These are phyloP conservation scores for Lepidocolaptes lacrymiger DNA, from an alignment of 2,797 vertebrate genomes.

Conservation along the genomic window DNA sequence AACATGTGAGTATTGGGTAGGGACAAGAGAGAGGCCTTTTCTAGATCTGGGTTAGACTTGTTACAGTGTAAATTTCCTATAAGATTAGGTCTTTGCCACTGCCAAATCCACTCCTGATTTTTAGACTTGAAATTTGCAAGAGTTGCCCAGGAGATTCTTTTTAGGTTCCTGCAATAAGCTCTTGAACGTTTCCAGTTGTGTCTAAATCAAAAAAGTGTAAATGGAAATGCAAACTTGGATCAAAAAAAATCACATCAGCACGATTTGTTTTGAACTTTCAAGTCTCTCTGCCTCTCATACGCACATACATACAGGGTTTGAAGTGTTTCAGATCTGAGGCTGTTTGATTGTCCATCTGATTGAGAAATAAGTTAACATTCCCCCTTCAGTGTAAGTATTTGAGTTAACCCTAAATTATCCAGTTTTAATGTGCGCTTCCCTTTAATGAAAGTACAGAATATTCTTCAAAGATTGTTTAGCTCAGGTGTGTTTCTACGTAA, in stretches of 20 bases:
- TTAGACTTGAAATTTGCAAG: neutral
- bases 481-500: rapidly evolving
- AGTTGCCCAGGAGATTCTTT: neutral
- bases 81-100: neutral
- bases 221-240: neutral
- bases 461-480: neutral
- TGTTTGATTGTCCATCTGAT: neutral
- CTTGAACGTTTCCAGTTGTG: neutral
- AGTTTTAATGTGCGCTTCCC: neutral
- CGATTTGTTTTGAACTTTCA: neutral
- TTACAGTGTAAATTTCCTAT: neutral
- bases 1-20: neutral
- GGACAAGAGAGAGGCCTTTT: neutral
- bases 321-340: neutral
- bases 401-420: neutral
- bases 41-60: neutral
- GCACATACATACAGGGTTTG: neutral
- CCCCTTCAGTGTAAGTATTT: neutral
- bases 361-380: neutral
- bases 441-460: neutral
- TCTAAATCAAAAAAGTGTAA: neutral
- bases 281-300: neutral
- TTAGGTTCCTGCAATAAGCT: neutral
- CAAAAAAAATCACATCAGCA: neutral
- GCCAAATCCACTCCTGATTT: neutral